Base-by-base conservation (phyloP, 2,888 invertebrate species). In the Agrochola lota region DNA sequence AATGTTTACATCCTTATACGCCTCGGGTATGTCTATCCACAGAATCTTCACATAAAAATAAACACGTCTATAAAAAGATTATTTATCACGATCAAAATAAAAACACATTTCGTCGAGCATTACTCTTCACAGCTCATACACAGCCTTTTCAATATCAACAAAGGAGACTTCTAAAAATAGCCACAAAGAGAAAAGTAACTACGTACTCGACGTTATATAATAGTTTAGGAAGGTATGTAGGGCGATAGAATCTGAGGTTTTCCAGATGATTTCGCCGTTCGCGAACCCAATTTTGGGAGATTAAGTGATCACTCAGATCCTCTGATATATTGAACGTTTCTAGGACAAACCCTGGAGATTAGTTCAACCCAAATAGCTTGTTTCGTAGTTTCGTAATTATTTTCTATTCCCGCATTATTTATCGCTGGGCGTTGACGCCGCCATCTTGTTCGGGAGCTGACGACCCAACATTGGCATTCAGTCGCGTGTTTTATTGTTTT, bases 281-380 rank as follows among this genome's bases (percentile, higher is more conserved):
- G 85, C 81, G 85, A 88, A 81, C 74, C 80, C 77, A 84, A 87
- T 89, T 79, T 90, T 81, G 66, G 76, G 75, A 87, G 91, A 91
- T 91, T 91, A 90, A 90, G 80, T 83, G 86, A 89, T 90, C 86
- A 82, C 80, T 88, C 87, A 78, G 76, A 74, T 77, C 60, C 66
- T 79, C 66, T 80, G 78, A 74, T 78, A 74, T 62, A 80, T 68
- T 63, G 71, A 81, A 75, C 83, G 87, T 89, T 90, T 91, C 84
- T 91, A 83, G 92, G 90, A 80, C 90, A 86, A 86, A 84, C 86
- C 86, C 80, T 72, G 73, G 83, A 84, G 87, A 90, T 91, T 90
- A 90, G 81, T 83, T 79, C 70, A 80, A 79, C 84, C 84, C 82
- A 87, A 84, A 88, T 85, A 87, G 78, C 75, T 78, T 62, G 74